Conservation (phyloP, 2,113 vertebrate genomes). For the Tapirus terrestris region DNA sequence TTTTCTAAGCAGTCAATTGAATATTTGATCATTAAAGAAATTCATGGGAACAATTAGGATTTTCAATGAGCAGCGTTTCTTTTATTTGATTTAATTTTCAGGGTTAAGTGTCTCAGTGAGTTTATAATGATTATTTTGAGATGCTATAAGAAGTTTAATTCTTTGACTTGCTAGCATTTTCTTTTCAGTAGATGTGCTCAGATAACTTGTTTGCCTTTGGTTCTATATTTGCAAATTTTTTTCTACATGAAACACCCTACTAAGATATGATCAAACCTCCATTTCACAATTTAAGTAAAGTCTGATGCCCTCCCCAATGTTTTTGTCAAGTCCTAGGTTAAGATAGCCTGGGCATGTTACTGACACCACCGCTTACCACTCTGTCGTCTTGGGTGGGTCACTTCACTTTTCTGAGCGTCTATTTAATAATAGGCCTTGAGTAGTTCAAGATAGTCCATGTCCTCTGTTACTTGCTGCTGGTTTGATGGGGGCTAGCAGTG, state of each 20-base stretch:
- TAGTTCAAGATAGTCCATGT: not conserved
- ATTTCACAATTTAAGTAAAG: not conserved
- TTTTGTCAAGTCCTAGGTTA: not conserved
- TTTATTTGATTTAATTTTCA: not conserved
- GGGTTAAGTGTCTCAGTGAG: not conserved
- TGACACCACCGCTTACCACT: not conserved
- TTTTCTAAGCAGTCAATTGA: not conserved
- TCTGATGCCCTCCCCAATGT: not conserved
- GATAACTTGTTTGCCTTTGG: not conserved
- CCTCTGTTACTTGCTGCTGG: not conserved
- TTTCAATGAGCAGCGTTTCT: not conserved
- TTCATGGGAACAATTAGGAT: not conserved
- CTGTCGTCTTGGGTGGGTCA: not conserved
- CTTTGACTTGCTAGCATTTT: not conserved
- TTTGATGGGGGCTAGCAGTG: not conserved
- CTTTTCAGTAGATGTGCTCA: not conserved
- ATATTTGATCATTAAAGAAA: conserved; percentile 17
- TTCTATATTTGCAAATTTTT: not conserved
- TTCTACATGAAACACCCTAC: not conserved
- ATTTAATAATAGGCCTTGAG: not conserved
- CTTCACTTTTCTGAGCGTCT: not conserved
- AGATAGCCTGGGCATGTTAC: not conserved
- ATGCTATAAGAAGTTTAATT: not conserved
- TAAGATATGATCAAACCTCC: not conserved
- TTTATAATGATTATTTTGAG: not conserved